These are phyloP conservation scores for Phalloptychus januarius DNA, from an alignment of 2,797 vertebrate genomes.

Conservation along the genomic window DNA sequence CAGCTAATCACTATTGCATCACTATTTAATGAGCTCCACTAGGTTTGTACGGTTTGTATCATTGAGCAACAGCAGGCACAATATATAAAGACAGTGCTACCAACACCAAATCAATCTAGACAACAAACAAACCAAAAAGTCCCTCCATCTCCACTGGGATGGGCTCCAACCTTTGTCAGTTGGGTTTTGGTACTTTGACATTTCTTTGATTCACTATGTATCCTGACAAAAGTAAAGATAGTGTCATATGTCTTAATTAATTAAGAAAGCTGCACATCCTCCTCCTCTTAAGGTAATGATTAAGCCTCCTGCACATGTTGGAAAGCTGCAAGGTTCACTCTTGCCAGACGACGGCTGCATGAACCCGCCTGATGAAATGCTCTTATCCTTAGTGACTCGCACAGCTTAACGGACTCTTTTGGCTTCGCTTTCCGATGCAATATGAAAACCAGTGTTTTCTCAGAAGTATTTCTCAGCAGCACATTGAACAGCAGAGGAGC, in stretches of 20 bases:
- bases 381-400: neutral
- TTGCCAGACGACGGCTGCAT: neutral
- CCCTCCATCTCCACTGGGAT: neutral
- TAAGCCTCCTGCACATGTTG: neutral
- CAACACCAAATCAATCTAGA: neutral
- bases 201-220: conserved; percentile 10
- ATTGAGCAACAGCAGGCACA: neutral
- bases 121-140: neutral
- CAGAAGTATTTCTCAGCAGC: conserved; percentile 29
- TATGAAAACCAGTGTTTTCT: conserved; percentile 26
- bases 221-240: neutral
- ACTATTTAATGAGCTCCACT: neutral
- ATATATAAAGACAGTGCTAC: neutral
- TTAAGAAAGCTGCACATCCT: neutral
- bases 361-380: conserved; percentile 1
- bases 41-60: neutral
- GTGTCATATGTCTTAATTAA: neutral
- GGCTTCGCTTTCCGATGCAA: neutral
- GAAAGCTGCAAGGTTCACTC: neutral
- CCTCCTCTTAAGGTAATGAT: neutral
- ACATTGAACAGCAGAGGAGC: conserved; percentile 49
- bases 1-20: neutral
- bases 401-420: conserved; percentile 12
- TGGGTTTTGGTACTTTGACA: neutral
- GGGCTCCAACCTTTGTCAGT: neutral